These are phyloP conservation scores for Antennarius maculatus DNA, from an alignment of 2,797 vertebrate species.

Conservation along the genomic window DNA sequence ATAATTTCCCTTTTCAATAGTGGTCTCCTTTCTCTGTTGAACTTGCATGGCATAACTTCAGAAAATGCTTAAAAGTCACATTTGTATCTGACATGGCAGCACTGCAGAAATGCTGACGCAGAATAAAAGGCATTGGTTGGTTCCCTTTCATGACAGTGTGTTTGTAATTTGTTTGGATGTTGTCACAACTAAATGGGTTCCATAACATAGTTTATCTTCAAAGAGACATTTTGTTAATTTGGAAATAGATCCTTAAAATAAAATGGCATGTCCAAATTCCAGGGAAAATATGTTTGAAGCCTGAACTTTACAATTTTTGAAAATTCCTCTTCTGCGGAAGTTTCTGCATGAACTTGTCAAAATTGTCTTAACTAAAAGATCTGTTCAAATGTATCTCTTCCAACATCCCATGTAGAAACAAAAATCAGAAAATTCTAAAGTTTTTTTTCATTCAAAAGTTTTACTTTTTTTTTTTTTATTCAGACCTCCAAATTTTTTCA, in stretches of 20 bases:
- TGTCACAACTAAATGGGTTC: neutral
- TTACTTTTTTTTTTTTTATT: too few species aligned
- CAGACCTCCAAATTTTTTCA: too few species aligned
- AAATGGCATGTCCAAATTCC: neutral
- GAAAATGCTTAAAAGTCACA: neutral
- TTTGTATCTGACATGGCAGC: too few species aligned
- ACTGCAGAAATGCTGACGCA: neutral
- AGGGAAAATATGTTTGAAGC: neutral
- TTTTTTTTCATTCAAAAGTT: too few species aligned
- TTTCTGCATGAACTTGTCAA: neutral
- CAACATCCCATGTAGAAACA: too few species aligned
- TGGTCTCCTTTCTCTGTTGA: slow-evolving; percentile 12
- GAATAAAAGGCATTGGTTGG: neutral
- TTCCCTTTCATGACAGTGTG: neutral
- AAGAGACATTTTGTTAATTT: neutral
- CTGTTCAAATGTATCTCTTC: too few species aligned
- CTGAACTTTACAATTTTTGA: neutral
- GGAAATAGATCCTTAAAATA: neutral
- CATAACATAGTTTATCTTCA: neutral
- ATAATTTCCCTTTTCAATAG: slow-evolving; percentile 39
- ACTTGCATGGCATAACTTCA: neutral
- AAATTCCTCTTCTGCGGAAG: neutral
- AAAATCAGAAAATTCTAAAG: too few species aligned
- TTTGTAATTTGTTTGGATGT: neutral
- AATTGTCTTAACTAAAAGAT: neutral